A percentile compares a stretch with the other conserved stretches of the same genome.
Evolutionary conservation across 2,797 vertebrate species (phyloP).

Genomic region (Thaleichthys pacificus): DNA sequence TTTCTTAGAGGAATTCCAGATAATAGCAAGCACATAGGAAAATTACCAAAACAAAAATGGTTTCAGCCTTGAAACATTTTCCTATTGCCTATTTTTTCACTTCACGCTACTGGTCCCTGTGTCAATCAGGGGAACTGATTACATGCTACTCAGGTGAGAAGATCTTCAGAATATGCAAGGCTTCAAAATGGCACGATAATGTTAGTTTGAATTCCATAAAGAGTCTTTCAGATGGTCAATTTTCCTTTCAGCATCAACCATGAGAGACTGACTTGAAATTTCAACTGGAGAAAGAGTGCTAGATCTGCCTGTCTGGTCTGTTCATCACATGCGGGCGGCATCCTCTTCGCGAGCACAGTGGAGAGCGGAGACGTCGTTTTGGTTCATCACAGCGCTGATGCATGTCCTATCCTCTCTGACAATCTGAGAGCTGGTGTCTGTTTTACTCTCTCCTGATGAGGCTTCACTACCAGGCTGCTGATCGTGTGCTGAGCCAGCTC

Average conservation of each 20-base stretch:
- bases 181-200: not conserved
- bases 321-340: not conserved
- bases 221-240: constrained; percentile 29
- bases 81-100: too few relatives aligned
- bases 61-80: not conserved
- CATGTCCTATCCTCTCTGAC: constrained; percentile 19
- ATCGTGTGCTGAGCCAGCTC: not conserved
- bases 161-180: not conserved
- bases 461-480: constrained; percentile 13
- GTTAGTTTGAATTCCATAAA: constrained; percentile 19
- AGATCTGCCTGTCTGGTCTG: constrained; percentile 18
- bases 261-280: not conserved
- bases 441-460: constrained; percentile 33
- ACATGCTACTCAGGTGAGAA: not conserved
- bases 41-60: not conserved
- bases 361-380: constrained; percentile 19
- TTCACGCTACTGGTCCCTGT: too few relatives aligned
- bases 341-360: constrained; percentile 25
- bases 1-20: not conserved
- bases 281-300: not conserved
- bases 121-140: not conserved
- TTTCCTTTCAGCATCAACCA: constrained; percentile 17
- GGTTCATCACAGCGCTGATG: constrained; percentile 35
- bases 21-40: not conserved
- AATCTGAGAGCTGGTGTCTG: constrained; percentile 30